phyloP scores from a whole-genome alignment of 2,888 invertebrate species.

The Sesia bembeciformis region DNA sequence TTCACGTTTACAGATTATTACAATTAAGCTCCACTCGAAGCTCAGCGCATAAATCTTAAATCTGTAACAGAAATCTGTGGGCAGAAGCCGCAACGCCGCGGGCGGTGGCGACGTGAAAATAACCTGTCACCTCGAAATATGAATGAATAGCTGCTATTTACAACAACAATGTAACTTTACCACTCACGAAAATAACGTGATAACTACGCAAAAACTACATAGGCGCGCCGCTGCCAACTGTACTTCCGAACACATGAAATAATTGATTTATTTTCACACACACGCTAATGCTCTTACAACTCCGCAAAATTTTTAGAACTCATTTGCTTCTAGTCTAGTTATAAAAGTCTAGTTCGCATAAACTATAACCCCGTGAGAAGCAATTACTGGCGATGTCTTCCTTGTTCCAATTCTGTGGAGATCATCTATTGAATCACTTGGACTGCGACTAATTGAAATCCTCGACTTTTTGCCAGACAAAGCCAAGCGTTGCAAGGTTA shows the following conservation, averaged over 20 bases:
- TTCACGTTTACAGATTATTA: no score
- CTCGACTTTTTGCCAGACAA: background rate
- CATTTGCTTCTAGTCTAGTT: background rate
- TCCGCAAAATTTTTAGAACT: background rate
- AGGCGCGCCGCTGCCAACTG: background rate
- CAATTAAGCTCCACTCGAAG: no score
- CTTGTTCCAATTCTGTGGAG: background rate
- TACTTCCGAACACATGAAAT: background rate
- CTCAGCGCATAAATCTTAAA: background rate
- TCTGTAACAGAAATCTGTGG: background rate
- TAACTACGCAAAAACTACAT: background rate
- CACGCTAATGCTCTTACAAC: background rate
- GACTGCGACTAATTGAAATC: conserved; percentile 1
- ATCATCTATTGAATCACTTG: background rate
- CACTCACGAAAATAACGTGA: background rate
- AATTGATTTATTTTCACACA: background rate
- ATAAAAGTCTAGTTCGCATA: background rate
- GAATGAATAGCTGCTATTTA: background rate
- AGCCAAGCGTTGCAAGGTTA: no score
- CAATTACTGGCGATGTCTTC: background rate
- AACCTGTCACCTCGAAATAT: conserved; percentile 42
- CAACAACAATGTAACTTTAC: background rate
- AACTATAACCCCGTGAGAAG: background rate
- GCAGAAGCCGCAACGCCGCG: conserved; percentile 9
- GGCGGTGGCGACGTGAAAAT: conserved; percentile 27